Percentiles rank a stretch among this genome's conserved stretches.
Evolutionary conservation across 2,888 invertebrate species (phyloP).

Genomic region (Yponomeuta plumbellus): DNA sequence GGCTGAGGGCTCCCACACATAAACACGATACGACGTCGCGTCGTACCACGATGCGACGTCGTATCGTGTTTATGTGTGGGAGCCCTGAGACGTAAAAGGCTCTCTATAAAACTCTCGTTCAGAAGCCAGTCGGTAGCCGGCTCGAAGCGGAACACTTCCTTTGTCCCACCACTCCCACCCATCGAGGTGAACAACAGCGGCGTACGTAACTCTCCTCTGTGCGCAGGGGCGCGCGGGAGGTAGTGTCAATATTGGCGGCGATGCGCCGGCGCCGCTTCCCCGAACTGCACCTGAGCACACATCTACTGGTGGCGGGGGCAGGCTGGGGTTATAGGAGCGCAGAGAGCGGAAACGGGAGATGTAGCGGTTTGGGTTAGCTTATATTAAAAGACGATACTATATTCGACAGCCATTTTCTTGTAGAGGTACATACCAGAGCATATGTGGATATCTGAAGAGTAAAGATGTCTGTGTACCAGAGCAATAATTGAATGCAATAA

Average conservation of each 20-base stretch:
- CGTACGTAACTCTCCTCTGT: neutral
- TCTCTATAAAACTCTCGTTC: too few species aligned
- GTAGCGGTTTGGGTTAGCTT: neutral
- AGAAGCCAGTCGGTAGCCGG: neutral
- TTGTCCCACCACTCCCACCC: neutral
- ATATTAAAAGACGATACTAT: neutral
- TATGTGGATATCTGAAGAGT: too few species aligned
- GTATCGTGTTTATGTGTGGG: too few species aligned
- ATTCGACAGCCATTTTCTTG: too few species aligned
- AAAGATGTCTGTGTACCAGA: too few species aligned
- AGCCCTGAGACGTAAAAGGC: too few species aligned
- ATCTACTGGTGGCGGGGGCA: conserved; percentile 21
- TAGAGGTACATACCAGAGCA: too few species aligned
- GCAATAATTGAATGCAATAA: too few species aligned
- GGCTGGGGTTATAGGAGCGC: neutral
- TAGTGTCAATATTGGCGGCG: conserved; percentile 47
- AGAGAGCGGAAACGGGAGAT: neutral
- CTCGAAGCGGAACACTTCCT: neutral
- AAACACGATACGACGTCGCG: too few species aligned
- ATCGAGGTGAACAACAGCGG: neutral
- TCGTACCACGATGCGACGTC: too few species aligned
- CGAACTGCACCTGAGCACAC: conserved; percentile 56
- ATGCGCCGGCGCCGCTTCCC: conserved; percentile 37
- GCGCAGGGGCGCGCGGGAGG: conserved; percentile 20
- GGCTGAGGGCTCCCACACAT: too few species aligned